A percentile compares a stretch with the other conserved stretches of the same genome.
These are phyloP conservation scores for Silurus glanis DNA, from an alignment of 2,113 vertebrate species.

Conservation along the genomic window DNA sequence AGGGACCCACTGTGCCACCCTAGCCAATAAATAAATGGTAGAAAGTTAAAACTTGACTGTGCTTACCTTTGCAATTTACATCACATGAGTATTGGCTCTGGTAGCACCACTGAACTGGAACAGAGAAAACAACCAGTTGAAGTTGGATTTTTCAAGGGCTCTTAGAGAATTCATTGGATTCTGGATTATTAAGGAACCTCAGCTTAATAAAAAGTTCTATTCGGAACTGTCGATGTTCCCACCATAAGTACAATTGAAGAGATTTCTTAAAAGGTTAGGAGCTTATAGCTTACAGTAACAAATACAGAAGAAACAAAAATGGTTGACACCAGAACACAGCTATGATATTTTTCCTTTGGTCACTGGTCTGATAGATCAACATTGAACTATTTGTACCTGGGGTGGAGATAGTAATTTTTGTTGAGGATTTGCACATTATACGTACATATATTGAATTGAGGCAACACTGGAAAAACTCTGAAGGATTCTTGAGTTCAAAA, in stretches of 20 bases:
- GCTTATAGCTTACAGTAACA: neutral
- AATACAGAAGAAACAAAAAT: neutral
- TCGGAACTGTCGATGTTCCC: neutral
- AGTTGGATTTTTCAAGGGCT: neutral
- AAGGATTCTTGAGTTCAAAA: neutral
- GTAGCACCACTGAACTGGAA: constrained; percentile 76
- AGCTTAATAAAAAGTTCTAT: neutral
- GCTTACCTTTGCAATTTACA: constrained; percentile 68
- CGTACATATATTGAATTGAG: neutral
- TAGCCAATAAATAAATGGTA: neutral
- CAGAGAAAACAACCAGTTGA: constrained; percentile 38
- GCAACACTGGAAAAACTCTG: neutral
- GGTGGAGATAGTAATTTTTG: neutral
- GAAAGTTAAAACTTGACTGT: neutral
- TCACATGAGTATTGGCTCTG: constrained; percentile 67
- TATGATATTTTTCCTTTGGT: neutral
- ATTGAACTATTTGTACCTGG: neutral
- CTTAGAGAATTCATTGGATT: neutral
- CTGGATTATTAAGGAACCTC: neutral
- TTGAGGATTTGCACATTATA: neutral
- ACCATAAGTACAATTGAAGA: neutral
- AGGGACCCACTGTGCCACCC: neutral
- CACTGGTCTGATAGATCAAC: neutral
- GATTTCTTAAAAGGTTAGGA: neutral
- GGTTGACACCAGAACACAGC: neutral